These are phyloP conservation scores for Amniataba percoides DNA, from an alignment of 2,797 vertebrate genomes.

Conservation along the genomic window DNA sequence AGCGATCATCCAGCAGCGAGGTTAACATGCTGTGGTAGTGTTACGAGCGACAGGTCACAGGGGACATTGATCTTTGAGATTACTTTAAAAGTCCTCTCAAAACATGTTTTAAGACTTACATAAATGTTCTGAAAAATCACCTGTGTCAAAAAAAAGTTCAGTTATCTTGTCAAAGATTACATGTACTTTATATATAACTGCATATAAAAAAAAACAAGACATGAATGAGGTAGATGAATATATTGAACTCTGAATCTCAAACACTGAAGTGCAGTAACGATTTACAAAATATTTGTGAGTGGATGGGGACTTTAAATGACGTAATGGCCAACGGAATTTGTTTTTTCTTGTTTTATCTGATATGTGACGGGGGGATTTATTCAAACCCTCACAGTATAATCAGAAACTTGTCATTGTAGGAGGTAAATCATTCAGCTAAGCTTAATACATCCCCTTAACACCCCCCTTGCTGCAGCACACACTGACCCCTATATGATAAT, in stretches of 20 bases:
- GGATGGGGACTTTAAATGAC: not conserved
- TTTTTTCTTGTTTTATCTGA: not conserved
- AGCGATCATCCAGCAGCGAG: no score
- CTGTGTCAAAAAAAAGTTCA: not conserved
- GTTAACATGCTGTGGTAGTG: no score
- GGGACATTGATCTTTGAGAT: no score
- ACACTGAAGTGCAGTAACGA: not conserved
- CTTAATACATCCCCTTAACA: no score
- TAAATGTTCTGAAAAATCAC: not conserved
- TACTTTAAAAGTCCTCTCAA: not conserved
- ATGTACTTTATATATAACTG: no score
- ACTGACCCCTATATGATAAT: constrained; percentile 21
- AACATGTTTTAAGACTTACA: not conserved
- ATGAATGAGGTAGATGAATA: not conserved
- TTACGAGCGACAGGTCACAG: no score
- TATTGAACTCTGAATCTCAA: not conserved
- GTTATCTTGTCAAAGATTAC: not conserved
- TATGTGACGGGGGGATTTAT: not conserved
- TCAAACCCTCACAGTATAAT: not conserved
- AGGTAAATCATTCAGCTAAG: constrained; percentile 23
- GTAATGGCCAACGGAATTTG: not conserved
- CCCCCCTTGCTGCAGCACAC: constrained; percentile 10
- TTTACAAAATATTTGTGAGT: not conserved
- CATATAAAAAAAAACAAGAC: no score
- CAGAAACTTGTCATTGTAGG: not conserved